These are phyloP conservation scores for Lucinisca nassula DNA, from an alignment of 2,888 invertebrate genomes.

Conservation along the genomic window DNA sequence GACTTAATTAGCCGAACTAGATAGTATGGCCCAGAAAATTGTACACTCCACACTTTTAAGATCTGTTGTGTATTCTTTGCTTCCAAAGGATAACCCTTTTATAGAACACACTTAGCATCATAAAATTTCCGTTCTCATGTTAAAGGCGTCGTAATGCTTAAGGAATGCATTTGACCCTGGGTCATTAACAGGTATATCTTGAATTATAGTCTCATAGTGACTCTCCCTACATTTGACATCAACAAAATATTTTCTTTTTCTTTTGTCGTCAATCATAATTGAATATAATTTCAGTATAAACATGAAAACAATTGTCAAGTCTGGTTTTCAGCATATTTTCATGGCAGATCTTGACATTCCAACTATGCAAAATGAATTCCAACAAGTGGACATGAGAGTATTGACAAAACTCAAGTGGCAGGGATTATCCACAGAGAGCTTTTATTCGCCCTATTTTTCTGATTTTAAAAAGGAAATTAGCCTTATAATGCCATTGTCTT, in stretches of 20 bases:
- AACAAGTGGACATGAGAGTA: background rate
- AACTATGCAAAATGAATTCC: background rate
- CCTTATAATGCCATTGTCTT: slow-evolving; percentile 7
- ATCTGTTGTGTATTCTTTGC: too few relatives aligned
- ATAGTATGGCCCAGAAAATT: too few relatives aligned
- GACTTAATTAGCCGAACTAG: too few relatives aligned
- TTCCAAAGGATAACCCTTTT: too few relatives aligned
- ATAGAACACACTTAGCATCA: too few relatives aligned
- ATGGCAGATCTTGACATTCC: slow-evolving; percentile 6
- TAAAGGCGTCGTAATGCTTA: too few relatives aligned
- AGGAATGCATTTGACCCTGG: too few relatives aligned
- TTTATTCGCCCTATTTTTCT: background rate
- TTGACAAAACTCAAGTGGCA: background rate
- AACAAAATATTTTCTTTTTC: background rate
- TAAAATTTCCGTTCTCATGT: too few relatives aligned
- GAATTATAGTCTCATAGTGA: too few relatives aligned
- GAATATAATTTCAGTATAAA: background rate
- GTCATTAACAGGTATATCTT: too few relatives aligned
- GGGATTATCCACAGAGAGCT: background rate
- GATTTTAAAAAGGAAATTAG: background rate
- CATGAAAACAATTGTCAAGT: background rate
- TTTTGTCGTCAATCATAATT: background rate
- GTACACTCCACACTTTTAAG: too few relatives aligned
- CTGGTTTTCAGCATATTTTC: background rate
- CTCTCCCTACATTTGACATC: background rate